A percentile compares a stretch with the other conserved stretches of the same genome.
Conservation (phyloP, 2,113 vertebrate genomes). For the Callithrix jacchus region DNA sequence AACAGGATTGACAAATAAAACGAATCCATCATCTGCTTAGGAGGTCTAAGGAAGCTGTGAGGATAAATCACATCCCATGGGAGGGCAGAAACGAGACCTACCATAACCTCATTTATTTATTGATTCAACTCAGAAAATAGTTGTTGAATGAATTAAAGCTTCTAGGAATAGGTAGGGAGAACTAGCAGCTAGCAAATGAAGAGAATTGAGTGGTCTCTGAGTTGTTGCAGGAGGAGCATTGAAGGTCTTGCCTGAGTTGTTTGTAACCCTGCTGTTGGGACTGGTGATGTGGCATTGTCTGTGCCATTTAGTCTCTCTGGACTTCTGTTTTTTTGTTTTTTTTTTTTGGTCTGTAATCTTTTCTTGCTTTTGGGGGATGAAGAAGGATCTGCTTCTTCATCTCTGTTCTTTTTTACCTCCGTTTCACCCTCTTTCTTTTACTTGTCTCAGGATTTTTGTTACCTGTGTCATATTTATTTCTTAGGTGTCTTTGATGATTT, state of each 20-base stretch:
- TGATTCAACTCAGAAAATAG: neutral
- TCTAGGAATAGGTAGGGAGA: neutral
- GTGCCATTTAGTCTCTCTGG: neutral
- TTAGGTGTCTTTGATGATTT: neutral
- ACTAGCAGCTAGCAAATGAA: neutral
- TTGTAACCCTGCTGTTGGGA: neutral
- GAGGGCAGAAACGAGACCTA: neutral
- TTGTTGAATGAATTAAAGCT: neutral
- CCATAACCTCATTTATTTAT: neutral
- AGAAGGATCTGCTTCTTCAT: neutral
- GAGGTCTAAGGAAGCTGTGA: neutral
- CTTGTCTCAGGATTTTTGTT: slow-evolving; percentile 34
- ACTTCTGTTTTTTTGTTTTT: neutral
- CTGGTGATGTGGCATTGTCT: neutral
- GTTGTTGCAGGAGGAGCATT: neutral
- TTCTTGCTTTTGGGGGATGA: neutral
- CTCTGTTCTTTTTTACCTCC: neutral
- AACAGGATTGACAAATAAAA: neutral
- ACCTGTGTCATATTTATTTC: neutral
- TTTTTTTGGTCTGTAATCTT: neutral
- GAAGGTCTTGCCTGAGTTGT: neutral
- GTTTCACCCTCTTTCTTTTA: neutral
- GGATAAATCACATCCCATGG: neutral
- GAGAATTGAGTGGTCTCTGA: neutral
- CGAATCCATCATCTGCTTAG: neutral